phyloP scores from a whole-genome alignment of 2,797 vertebrate genomes.

The Sylvia borin region DNA sequence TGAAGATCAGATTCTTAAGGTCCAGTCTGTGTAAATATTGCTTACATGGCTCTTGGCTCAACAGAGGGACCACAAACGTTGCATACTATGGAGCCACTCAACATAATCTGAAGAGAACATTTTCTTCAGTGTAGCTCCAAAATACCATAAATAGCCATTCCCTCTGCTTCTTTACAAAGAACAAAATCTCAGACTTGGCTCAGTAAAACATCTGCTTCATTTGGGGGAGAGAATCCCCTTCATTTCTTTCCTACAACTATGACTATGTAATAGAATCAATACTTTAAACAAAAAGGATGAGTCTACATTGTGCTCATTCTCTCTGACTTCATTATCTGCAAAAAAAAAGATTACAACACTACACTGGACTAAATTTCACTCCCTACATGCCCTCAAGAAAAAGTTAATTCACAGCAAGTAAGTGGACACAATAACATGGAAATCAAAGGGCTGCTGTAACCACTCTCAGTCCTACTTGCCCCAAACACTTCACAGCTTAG shows the following conservation, averaged over 20 bases:
- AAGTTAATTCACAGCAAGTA: background rate
- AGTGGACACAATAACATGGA: background rate
- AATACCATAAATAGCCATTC: constrained; percentile 68
- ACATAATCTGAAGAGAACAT: constrained; percentile 44
- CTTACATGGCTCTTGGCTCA: constrained; percentile 30
- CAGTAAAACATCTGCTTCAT: background rate
- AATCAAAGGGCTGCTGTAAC: background rate
- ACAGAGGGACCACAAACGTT: constrained; percentile 44
- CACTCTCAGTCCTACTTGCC: background rate
- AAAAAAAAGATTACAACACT: background rate
- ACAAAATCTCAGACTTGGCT: constrained; percentile 37
- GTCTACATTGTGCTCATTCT: background rate
- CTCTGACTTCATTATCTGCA: background rate
- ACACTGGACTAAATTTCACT: background rate
- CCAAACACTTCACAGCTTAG: background rate
- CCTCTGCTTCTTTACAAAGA: constrained; percentile 22
- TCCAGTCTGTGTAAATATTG: background rate
- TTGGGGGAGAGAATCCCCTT: constrained; percentile 30
- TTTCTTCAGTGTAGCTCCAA: constrained; percentile 53
- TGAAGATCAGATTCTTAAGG: constrained; percentile 1
- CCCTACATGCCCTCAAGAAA: background rate
- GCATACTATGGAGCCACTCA: constrained; percentile 42
- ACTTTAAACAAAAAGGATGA: background rate
- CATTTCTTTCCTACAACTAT: background rate
- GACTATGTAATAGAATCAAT: background rate